Evolutionary conservation across 2,113 vertebrate genomes (phyloP), one percentile per base, ranked within the genome.

Genomic region (Pandion haliaetus): DNA sequence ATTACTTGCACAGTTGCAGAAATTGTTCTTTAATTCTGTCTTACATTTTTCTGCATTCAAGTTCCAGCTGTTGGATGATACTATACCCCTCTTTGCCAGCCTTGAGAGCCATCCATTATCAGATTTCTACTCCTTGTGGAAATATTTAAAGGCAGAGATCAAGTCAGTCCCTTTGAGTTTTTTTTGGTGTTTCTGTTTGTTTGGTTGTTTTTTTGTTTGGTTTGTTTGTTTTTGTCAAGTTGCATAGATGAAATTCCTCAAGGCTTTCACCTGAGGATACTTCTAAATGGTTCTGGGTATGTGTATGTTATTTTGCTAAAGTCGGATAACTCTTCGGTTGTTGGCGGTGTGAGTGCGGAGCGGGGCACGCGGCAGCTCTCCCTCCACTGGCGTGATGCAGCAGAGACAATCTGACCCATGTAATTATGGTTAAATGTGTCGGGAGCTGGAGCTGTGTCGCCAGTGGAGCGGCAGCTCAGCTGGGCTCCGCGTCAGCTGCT

Each of bases 1-100:
- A 92, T 95, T 95, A 93, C 69, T 88, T 84, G 70, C 80, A 82
- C 77, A 89, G 91, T 95, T 95, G 73, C 90, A 94, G 96, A 92
- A 92, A 93, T 79, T 77, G 77, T 82, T 92, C 62, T 87, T 78
- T 92, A 94, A 93, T 94, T 96, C 59, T 74, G 45, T 78, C n/a
- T 88, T 89, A 65, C 24, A 45, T 95, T 92, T 91, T 93, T 91
- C n/a, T 92, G 66, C 65, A 26, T 76, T 79, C 0, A 0, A 76
- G 70, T 95, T 97, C 86, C 81, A 95, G 88, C 88, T 95, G 93
- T 76, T 97, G 86, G 40, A 91, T 17, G 38, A 16, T 84, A 73
- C 44, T 93, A 24, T n/a, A 82, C 16, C 45, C 40, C 20, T 92
- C 52, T 91, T 57, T 95, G 94, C 83, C 73, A 95, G 88, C 81